These are phyloP conservation scores for Trichomalopsis sarcophagae DNA, from an alignment of 1,140 invertebrate species.

Conservation along the genomic window DNA sequence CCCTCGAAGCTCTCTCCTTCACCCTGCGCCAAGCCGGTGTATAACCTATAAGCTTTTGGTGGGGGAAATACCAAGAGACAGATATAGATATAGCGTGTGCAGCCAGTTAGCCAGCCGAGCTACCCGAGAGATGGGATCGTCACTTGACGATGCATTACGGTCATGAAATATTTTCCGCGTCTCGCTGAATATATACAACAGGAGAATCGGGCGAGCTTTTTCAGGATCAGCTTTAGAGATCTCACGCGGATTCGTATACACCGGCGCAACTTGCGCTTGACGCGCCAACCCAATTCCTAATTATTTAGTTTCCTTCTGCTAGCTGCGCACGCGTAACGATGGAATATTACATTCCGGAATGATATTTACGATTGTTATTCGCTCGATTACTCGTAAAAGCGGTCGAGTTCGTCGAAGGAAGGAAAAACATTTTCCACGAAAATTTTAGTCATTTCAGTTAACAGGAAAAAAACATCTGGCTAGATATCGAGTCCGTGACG, in stretches of 20 bases:
- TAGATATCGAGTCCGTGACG: neutral
- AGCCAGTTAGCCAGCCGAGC: constrained; percentile 31
- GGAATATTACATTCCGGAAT: neutral
- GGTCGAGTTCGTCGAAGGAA: too few species aligned
- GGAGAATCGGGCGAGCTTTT: neutral
- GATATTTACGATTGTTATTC: neutral
- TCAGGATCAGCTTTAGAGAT: neutral
- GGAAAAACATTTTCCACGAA: neutral
- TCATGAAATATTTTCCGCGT: constrained; percentile 24
- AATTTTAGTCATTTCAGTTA: neutral
- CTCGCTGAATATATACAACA: constrained; percentile 5
- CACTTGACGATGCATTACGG: constrained; percentile 30
- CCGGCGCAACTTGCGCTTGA: neutral
- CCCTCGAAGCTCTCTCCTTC: constrained; percentile 15
- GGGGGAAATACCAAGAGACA: constrained; percentile 33
- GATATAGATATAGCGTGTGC: neutral
- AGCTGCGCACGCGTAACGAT: neutral
- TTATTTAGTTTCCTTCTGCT: neutral
- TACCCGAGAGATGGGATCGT: neutral
- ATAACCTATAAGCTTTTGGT: constrained; percentile 47
- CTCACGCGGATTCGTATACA: too few species aligned
- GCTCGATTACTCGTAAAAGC: neutral
- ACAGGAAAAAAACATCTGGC: neutral
- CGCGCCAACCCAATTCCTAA: neutral
- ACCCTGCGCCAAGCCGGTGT: constrained; percentile 15